phyloP scores from a whole-genome alignment of 2,113 vertebrate genomes.

The Bos taurus region DNA sequence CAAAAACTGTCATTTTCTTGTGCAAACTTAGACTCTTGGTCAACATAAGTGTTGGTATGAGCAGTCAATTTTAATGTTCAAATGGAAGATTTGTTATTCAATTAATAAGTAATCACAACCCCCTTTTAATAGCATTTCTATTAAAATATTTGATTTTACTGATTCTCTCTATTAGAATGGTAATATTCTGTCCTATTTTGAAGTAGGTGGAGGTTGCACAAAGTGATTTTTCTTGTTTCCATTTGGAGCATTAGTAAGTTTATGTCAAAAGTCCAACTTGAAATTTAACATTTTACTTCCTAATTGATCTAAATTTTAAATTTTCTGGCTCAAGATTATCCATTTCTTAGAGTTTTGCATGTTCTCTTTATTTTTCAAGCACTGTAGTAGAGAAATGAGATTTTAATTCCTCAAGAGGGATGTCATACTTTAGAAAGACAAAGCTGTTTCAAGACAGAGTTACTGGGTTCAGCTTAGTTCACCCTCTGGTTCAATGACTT shows the following conservation, averaged over 20 bases:
- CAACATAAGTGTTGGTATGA: neutral
- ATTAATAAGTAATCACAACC: neutral
- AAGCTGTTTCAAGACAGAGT: neutral
- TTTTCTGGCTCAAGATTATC: neutral
- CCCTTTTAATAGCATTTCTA: neutral
- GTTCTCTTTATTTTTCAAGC: neutral
- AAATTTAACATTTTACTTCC: neutral
- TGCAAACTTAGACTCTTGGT: neutral
- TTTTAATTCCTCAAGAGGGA: neutral
- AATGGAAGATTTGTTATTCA: neutral
- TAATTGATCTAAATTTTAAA: neutral
- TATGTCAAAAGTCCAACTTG: neutral
- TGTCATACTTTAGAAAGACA: neutral
- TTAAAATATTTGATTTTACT: neutral
- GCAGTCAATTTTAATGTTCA: neutral
- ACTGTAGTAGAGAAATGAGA: neutral
- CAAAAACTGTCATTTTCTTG: neutral
- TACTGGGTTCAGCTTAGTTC: neutral
- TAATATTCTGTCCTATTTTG: neutral
- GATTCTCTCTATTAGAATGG: neutral
- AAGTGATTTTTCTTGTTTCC: neutral
- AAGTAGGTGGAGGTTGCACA: neutral
- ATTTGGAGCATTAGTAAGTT: neutral
- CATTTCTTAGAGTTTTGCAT: neutral
- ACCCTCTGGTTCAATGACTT: neutral